These are phyloP conservation scores for Scatophagus argus DNA, from an alignment of 2,113 vertebrate genomes.

Conservation along the genomic window DNA sequence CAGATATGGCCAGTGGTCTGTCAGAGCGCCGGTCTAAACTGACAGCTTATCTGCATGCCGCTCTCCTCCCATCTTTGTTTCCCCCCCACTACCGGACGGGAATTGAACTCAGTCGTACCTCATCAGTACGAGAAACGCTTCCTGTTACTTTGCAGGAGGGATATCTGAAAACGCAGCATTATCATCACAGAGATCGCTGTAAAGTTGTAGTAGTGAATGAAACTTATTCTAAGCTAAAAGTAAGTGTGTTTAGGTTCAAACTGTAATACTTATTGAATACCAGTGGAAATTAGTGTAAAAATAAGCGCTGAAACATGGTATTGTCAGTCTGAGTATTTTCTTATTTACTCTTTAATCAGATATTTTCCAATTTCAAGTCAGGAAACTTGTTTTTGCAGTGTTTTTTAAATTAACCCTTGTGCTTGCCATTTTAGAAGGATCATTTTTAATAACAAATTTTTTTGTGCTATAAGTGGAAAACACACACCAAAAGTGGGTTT, in stretches of 20 bases:
- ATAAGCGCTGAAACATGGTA: neutral
- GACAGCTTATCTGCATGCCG: constrained; percentile 80
- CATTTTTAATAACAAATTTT: neutral
- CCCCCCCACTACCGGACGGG: constrained; percentile 42
- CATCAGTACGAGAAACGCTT: constrained; percentile 40
- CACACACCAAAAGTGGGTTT: neutral
- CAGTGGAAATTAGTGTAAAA: neutral
- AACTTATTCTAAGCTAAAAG: neutral
- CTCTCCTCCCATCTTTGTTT: constrained; percentile 71
- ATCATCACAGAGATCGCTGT: constrained; percentile 31
- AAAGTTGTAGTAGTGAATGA: neutral
- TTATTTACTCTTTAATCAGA: too few species aligned
- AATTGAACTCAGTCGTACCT: constrained; percentile 50
- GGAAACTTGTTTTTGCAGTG: neutral
- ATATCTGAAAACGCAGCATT: constrained; percentile 24
- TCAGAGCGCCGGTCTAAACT: constrained; percentile 78
- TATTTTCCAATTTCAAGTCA: neutral
- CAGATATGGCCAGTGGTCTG: constrained; percentile 82
- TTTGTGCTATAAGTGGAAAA: neutral
- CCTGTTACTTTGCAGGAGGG: constrained; percentile 34
- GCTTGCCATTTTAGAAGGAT: neutral
- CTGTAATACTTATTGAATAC: neutral
- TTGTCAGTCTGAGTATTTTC: too few species aligned
- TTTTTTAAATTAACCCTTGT: neutral
- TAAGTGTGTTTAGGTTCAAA: neutral